Percentiles rank a stretch among this genome's conserved stretches.
These are phyloP conservation scores for Papilio elwesi DNA, from an alignment of 2,888 invertebrate genomes.

Conservation along the genomic window DNA sequence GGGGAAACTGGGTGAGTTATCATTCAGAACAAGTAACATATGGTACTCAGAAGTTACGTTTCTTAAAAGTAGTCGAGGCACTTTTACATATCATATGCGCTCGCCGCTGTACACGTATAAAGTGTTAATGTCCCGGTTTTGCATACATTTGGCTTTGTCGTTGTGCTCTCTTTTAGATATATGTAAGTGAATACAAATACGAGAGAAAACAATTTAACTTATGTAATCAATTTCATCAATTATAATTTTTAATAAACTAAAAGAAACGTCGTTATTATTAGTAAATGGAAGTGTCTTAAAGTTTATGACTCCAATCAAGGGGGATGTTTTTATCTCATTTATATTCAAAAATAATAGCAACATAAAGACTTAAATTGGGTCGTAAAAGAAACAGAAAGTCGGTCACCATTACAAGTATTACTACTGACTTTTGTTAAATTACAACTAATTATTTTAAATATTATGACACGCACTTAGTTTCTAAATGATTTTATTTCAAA, in stretches of 20 bases:
- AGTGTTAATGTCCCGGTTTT: constrained; percentile 54
- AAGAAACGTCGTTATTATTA: background rate
- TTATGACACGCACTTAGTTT: constrained; percentile 1
- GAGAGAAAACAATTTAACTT: background rate
- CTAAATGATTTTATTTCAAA: background rate
- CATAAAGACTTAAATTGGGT: background rate
- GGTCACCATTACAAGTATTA: background rate
- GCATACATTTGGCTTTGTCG: constrained; percentile 26
- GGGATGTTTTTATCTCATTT: background rate
- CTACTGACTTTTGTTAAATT: background rate
- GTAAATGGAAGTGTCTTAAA: background rate
- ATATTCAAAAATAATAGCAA: background rate
- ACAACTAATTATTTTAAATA: background rate
- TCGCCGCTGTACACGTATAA: constrained; percentile 41
- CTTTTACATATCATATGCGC: constrained; percentile 53
- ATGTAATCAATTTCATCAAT: background rate
- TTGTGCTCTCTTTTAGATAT: constrained; percentile 4
- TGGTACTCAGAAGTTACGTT: constrained; percentile 49
- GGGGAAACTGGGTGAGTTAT: constrained; percentile 86
- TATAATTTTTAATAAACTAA: background rate
- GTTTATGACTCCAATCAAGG: background rate
- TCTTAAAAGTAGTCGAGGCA: constrained; percentile 45
- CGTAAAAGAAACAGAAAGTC: background rate
- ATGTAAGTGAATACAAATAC: constrained; percentile 10
- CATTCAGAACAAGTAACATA: constrained; percentile 54